These are phyloP conservation scores for Dendrolimus houi DNA, from an alignment of 2,888 invertebrate species.

Conservation along the genomic window DNA sequence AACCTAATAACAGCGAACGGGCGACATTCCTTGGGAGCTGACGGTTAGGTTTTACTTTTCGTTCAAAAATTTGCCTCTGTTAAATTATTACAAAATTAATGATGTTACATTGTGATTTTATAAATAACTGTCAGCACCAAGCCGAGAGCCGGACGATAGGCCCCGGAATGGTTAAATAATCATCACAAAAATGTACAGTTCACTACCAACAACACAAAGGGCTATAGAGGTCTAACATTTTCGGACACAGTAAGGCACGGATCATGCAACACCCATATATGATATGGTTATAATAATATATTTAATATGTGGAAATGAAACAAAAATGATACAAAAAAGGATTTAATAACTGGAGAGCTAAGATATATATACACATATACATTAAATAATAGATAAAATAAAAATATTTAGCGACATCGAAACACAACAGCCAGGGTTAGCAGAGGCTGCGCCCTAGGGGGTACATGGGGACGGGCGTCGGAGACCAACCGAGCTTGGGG, in stretches of 20 bases:
- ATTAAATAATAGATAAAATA: slow-evolving; percentile 53
- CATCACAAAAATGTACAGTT: slow-evolving; percentile 58
- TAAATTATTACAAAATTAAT: slow-evolving; percentile 10
- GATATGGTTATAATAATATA: slow-evolving; percentile 54
- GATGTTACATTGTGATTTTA: slow-evolving; percentile 13
- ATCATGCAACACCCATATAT: slow-evolving; percentile 73
- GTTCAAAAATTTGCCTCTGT: background rate
- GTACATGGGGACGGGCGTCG: slow-evolving; percentile 53
- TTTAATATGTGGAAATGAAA: slow-evolving; percentile 37
- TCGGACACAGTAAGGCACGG: slow-evolving; percentile 71
- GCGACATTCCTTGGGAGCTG: slow-evolving; percentile 46
- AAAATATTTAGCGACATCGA: slow-evolving; percentile 68
- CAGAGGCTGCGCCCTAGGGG: slow-evolving; percentile 73
- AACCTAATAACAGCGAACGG: slow-evolving; percentile 45
- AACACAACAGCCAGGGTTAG: slow-evolving; percentile 75
- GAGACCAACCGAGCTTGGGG: slow-evolving; percentile 68
- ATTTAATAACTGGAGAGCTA: slow-evolving; percentile 50
- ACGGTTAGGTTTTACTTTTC: slow-evolving; percentile 46
- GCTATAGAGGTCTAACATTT: slow-evolving; percentile 68
- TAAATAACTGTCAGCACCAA: slow-evolving; percentile 66
- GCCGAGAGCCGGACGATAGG: slow-evolving; percentile 20
- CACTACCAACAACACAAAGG: slow-evolving; percentile 72
- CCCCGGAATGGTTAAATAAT: slow-evolving; percentile 36
- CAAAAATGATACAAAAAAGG: slow-evolving; percentile 29
- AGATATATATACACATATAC: slow-evolving; percentile 65